Base-by-base conservation (phyloP, 2,113 vertebrate species). In the Lophius piscatorius region DNA sequence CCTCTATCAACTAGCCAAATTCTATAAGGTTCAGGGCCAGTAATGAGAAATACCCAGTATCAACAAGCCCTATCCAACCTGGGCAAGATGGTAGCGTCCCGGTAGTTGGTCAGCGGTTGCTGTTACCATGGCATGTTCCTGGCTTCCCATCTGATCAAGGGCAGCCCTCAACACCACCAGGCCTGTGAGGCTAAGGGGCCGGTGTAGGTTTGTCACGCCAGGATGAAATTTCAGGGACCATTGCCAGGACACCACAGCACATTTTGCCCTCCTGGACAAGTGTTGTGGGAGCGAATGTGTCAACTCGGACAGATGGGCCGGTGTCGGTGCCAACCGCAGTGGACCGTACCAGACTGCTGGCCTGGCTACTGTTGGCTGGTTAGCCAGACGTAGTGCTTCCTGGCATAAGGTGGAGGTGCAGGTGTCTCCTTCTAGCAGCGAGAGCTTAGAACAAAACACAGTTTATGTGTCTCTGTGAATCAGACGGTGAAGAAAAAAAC, bases 291-390 rank as follows among this genome's bases (percentile, higher is more conserved):
- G 81, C 70, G 10, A 80, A 83, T 36, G 63, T 75, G 74, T 83
- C 76, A 79, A 73, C 82, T 68, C 70, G 26, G 89, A 84, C 91
- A 91, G 90, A 88, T 91, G 91, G 91, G 81, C 86, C 67, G 64
- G 64, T 50, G 41, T 80, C 70, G 47, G 78, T 80, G 87, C 83
- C 87, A 89, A 73, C 83, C 51, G 73, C 84, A 67, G 78, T 81
- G 85, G 83, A 88, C 77, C 74, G 60, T 38, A 67, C 85, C 73
- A 51, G 81, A 86, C 78, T 86, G 46, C 81, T 89, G 84, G 82
- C 82, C 82, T 79, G 75, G 80, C 81, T 69, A 82, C 66, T 26
- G 61, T 71, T 58, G 31, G 33, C 70, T 64, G 29, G 42, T 66
- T 10, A 63, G 52, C 48, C 74, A 69, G 57, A 79, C 60, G 48